Conservation (phyloP, 2,113 vertebrate genomes). For the Pterophyllum scalare region DNA sequence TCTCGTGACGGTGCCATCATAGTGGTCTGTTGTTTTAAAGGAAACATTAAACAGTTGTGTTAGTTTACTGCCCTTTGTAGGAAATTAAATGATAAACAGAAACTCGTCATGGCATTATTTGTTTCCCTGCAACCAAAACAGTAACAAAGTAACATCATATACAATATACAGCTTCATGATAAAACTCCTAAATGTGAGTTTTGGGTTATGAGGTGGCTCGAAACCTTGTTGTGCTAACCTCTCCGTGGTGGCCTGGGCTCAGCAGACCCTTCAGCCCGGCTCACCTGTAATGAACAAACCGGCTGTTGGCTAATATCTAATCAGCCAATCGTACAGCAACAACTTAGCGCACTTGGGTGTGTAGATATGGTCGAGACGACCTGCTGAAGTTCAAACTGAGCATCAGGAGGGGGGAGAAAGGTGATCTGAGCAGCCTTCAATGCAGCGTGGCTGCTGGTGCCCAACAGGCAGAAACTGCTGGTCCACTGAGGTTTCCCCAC, state of each 20-base stretch:
- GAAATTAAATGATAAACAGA: accelerated
- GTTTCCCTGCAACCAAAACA: neutral
- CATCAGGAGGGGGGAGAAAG: no score
- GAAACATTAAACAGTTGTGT: neutral
- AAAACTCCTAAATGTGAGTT: neutral
- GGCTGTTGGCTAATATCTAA: neutral
- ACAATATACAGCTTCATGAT: neutral
- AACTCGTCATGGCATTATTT: neutral
- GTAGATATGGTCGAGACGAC: no score
- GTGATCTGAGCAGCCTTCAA: no score
- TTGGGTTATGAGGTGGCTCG: neutral
- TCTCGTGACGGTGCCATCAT: neutral
- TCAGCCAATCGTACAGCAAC: no score
- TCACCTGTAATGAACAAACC: neutral
- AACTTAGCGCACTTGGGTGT: no score
- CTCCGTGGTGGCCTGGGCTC: neutral
- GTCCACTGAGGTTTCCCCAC: no score
- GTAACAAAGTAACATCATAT: neutral
- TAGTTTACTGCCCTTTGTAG: neutral
- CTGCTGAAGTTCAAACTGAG: no score
- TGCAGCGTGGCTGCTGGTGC: no score
- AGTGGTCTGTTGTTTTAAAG: neutral
- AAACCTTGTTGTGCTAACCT: neutral
- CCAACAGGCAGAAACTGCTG: no score
- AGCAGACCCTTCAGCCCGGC: neutral